Conservation (phyloP, 2,797 vertebrate genomes). For the Chelidonichthys spinosus region DNA sequence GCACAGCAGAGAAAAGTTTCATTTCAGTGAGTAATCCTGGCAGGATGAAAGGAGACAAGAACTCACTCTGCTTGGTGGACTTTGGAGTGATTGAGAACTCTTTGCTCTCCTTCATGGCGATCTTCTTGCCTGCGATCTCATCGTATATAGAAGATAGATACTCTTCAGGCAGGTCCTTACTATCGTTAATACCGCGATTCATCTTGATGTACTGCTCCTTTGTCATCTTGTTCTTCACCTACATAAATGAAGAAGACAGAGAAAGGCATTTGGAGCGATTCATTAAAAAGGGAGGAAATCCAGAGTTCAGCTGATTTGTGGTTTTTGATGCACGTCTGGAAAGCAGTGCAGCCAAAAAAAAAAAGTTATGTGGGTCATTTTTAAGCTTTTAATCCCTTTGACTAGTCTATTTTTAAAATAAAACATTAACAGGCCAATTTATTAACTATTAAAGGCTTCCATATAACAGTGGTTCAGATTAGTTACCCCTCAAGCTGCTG, state of each 20-base stretch:
- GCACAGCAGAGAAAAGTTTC: neutral
- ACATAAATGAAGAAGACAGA: neutral
- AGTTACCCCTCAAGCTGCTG: neutral
- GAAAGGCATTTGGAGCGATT: neutral
- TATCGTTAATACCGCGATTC: slow-evolving; percentile 98
- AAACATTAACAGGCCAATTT: neutral
- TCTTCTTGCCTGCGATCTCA: slow-evolving; percentile 97
- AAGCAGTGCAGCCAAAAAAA: neutral
- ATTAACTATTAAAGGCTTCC: neutral
- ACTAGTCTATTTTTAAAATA: neutral
- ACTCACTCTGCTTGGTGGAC: slow-evolving; percentile 93
- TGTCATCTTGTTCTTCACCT: slow-evolving; percentile 99
- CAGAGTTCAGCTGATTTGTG: neutral
- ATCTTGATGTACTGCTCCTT: slow-evolving; percentile 99
- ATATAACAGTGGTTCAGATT: neutral
- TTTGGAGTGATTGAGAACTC: slow-evolving; percentile 93
- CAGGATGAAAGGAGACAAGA: neutral
- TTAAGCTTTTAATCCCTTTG: neutral
- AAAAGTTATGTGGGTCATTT: neutral
- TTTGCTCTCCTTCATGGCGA: slow-evolving; percentile 96
- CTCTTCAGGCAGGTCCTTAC: slow-evolving; percentile 95
- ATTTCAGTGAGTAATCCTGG: neutral
- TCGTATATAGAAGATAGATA: slow-evolving; percentile 96
- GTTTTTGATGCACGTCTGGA: neutral
- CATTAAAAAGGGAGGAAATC: neutral